phyloP scores from a whole-genome alignment of 2,113 vertebrate genomes.

The human region DNA sequence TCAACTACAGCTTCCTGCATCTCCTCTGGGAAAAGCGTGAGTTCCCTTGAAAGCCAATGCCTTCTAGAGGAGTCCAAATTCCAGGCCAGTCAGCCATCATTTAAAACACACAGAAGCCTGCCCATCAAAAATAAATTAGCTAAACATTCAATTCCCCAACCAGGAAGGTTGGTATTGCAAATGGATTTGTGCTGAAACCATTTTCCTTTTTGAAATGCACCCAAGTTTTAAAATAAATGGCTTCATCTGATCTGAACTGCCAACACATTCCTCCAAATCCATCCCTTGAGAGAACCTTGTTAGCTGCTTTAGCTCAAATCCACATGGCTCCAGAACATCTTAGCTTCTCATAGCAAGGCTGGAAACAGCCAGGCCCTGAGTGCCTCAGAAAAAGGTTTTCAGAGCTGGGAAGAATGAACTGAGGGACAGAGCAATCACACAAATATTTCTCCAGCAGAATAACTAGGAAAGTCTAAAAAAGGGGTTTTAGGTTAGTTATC shows the following conservation, averaged over 20 bases:
- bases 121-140: constrained; percentile 60
- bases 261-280: constrained; percentile 61
- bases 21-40: background rate
- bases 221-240: constrained; percentile 71
- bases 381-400: constrained; percentile 7
- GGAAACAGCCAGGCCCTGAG: background rate
- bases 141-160: constrained; percentile 46
- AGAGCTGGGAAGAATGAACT: background rate
- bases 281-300: constrained; percentile 50
- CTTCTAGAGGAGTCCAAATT: constrained; percentile 44
- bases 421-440: background rate
- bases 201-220: constrained; percentile 66
- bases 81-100: constrained; percentile 14
- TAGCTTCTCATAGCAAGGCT: background rate
- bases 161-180: constrained; percentile 37
- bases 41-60: background rate
- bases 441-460: constrained; percentile 6
- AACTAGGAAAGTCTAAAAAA: constrained; percentile 8
- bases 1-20: background rate
- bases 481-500: background rate
- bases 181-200: constrained; percentile 52
- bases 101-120: constrained; percentile 50
- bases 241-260: constrained; percentile 64
- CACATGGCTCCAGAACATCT: constrained; percentile 12
- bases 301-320: constrained; percentile 60